Conservation (phyloP, 2,888 invertebrate species). For the Salticus scenicus region DNA sequence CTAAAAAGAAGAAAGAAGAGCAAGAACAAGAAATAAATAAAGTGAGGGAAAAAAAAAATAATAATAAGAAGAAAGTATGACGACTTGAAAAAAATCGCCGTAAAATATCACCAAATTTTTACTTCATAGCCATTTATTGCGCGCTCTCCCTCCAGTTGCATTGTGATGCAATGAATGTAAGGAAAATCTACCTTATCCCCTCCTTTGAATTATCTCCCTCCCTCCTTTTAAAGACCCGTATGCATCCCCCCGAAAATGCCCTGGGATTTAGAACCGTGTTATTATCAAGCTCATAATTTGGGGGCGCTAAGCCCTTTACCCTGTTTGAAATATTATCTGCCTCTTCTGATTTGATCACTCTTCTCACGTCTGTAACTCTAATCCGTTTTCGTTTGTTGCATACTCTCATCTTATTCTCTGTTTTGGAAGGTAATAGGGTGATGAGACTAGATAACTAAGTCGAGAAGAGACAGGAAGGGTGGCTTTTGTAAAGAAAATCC, state of each 20-base stretch:
- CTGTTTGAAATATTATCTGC: slow-evolving; percentile 50
- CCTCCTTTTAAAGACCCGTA: slow-evolving; percentile 34
- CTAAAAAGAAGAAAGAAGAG: too few species aligned
- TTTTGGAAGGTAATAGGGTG: slow-evolving; percentile 34
- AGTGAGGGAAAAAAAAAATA: too few species aligned
- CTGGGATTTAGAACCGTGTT: slow-evolving; percentile 57
- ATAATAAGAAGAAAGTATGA: too few species aligned
- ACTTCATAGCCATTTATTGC: slow-evolving; percentile 34
- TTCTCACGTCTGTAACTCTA: slow-evolving; percentile 44
- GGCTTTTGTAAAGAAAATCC: too few species aligned
- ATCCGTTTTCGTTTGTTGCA: slow-evolving; percentile 35
- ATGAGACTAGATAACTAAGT: slow-evolving; percentile 21
- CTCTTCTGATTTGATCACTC: slow-evolving; percentile 18
- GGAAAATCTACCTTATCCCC: slow-evolving; percentile 27
- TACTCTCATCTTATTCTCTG: not conserved
- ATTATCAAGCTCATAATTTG: slow-evolving; percentile 69
- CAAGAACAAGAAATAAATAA: too few species aligned
- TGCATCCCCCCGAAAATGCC: slow-evolving; percentile 52
- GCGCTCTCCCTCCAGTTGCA: slow-evolving; percentile 21
- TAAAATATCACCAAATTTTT: not conserved
- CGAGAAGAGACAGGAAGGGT: not conserved
- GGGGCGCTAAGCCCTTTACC: slow-evolving; percentile 51
- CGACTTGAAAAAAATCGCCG: too few species aligned
- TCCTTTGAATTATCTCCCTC: not conserved
- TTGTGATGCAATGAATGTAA: slow-evolving; percentile 42